A percentile compares a stretch with the other conserved stretches of the same genome.
These are phyloP conservation scores for Sthenelais limicola DNA, from an alignment of 2,888 invertebrate species.

Conservation along the genomic window DNA sequence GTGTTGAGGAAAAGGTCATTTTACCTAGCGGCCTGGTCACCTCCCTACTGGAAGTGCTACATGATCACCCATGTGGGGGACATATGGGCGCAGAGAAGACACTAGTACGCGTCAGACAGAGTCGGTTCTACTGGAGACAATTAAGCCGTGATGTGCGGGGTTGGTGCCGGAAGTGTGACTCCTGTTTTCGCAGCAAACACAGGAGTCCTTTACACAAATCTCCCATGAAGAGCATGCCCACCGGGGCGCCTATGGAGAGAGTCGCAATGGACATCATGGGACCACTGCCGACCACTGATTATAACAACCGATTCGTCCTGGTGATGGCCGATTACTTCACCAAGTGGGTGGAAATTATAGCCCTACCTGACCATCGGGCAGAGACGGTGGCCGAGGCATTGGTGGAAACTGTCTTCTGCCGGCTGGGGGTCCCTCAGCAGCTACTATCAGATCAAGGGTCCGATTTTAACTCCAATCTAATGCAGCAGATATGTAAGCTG, in stretches of 20 bases:
- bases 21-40: neutral
- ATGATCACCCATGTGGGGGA: neutral
- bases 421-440: constrained; percentile 14
- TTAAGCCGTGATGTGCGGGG: neutral
- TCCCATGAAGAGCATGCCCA: neutral
- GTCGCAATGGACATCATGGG: constrained; percentile 5
- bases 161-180: neutral
- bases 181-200: neutral
- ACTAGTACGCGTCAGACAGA: neutral
- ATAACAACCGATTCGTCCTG: too few relatives aligned
- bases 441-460: constrained; percentile 26
- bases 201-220: neutral
- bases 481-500: neutral
- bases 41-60: neutral
- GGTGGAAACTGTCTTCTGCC: neutral
- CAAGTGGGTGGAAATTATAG: constrained; percentile 10
- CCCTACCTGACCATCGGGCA: constrained; percentile 24
- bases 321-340: constrained; percentile 22
- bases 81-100: neutral
- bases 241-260: neutral
- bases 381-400: constrained; percentile 10
- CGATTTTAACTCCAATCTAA: neutral
- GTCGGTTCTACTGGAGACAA: neutral
- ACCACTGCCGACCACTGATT: too few relatives aligned
- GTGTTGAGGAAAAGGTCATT: neutral